Conservation (phyloP, 2,888 invertebrate genomes). For the Archips xylosteana region DNA sequence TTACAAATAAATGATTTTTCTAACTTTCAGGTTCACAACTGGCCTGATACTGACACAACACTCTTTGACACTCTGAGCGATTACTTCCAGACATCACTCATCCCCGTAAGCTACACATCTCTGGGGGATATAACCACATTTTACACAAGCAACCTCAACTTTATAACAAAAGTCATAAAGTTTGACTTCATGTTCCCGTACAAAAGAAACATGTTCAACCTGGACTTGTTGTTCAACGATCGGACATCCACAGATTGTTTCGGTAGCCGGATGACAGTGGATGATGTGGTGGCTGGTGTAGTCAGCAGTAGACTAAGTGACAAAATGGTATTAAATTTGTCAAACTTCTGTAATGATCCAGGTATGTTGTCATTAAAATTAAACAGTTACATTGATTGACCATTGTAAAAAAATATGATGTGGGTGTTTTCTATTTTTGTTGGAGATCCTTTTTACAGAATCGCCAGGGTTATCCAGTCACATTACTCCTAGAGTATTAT, state of each 20-base stretch:
- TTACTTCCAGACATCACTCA: constrained; percentile 59
- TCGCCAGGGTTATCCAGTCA: too few species aligned
- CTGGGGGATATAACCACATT: constrained; percentile 64
- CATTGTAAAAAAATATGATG: background rate
- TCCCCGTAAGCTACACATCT: constrained; percentile 63
- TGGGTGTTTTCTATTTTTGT: background rate
- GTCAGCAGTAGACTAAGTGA: constrained; percentile 66
- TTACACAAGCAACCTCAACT: constrained; percentile 67
- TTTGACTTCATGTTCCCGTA: constrained; percentile 74
- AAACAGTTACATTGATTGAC: background rate
- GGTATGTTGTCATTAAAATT: constrained; percentile 53
- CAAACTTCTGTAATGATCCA: constrained; percentile 69
- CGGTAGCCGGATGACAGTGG: constrained; percentile 58
- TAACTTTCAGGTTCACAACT: constrained; percentile 70
- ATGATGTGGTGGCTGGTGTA: constrained; percentile 66
- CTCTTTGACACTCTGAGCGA: constrained; percentile 65
- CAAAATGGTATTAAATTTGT: constrained; percentile 68
- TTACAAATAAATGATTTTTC: background rate
- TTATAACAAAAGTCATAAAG: constrained; percentile 68
- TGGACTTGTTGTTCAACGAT: constrained; percentile 73
- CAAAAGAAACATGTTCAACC: constrained; percentile 66
- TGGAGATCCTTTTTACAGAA: background rate
- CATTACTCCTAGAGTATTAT: too few species aligned
- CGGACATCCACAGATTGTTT: constrained; percentile 69
- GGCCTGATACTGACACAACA: constrained; percentile 58